These are phyloP conservation scores for Eurytoma californica DNA, from an alignment of 2,888 invertebrate genomes.

Conservation along the genomic window DNA sequence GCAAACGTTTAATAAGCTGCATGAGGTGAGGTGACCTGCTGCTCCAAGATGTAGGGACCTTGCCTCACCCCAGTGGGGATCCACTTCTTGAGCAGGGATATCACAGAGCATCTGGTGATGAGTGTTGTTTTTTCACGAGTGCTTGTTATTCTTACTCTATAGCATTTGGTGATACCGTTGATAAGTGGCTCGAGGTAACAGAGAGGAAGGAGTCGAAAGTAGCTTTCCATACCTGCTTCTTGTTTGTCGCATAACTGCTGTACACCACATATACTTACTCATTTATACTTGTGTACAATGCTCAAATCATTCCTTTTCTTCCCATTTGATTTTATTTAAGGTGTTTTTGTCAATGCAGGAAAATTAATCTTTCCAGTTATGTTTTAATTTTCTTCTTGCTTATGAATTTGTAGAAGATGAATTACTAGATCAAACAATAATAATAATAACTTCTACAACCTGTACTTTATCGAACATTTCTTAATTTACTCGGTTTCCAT, in stretches of 20 bases:
- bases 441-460: too few species aligned
- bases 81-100: slow-evolving; percentile 19
- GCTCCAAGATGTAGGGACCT: slow-evolving; percentile 17
- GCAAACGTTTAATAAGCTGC: neutral
- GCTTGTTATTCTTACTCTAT: neutral
- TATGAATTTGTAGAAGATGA: neutral
- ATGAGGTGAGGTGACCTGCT: neutral
- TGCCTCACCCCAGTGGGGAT: neutral
- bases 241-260: slow-evolving; percentile 40
- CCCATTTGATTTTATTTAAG: neutral
- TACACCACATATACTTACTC: neutral
- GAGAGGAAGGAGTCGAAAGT: neutral
- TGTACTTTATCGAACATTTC: too few species aligned
- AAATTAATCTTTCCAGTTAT: too few species aligned
- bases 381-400: neutral
- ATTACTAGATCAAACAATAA: too few species aligned
- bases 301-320: neutral
- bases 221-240: slow-evolving; percentile 17
- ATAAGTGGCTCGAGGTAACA: slow-evolving; percentile 4
- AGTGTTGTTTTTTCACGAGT: neutral
- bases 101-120: slow-evolving; percentile 18
- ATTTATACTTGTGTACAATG: neutral
- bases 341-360: too few species aligned
- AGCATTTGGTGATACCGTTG: neutral
- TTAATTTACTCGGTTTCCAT: too few species aligned